A percentile compares a stretch with the other conserved stretches of the same genome.
Conservation (phyloP, 2,888 invertebrate species). For the Aquatica leii region DNA sequence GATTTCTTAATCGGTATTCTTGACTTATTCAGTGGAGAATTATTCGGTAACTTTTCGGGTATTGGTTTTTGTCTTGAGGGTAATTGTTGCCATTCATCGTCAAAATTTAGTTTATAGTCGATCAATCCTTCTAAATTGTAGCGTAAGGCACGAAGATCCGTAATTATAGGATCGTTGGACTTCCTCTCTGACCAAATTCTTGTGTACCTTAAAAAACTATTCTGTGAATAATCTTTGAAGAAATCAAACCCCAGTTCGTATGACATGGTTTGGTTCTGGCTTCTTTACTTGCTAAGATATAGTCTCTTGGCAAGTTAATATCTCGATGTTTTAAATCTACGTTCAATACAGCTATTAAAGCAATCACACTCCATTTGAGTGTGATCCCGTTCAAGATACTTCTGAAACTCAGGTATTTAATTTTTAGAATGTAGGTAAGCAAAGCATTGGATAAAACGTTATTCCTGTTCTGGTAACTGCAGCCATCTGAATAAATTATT, state of each 20-base stretch:
- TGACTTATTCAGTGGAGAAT: not conserved
- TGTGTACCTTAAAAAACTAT: not conserved
- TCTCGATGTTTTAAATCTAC: not conserved
- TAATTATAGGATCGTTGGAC: conserved; percentile 2
- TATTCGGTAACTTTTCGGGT: not conserved
- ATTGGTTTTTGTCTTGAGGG: conserved; percentile 2
- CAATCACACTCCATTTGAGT: conserved; percentile 3
- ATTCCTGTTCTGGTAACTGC: conserved; percentile 8
- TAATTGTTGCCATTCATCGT: not conserved
- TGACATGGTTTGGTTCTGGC: not conserved
- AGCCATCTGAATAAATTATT: conserved; percentile 13
- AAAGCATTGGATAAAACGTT: conserved; percentile 11
- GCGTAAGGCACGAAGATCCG: conserved; percentile 4
- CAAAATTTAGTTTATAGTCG: conserved; percentile 10
- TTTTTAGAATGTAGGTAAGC: not conserved
- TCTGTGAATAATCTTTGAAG: conserved; percentile 2
- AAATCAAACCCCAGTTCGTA: conserved; percentile 1
- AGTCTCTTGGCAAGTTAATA: conserved; percentile 9
- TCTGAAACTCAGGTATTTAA: not conserved
- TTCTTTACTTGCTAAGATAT: not conserved
- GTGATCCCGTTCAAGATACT: no score
- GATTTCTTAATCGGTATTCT: not conserved
- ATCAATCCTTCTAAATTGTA: conserved; percentile 1
- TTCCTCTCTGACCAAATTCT: conserved; percentile 8
- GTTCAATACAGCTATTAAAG: not conserved